phyloP scores from a whole-genome alignment of 2,113 vertebrate genomes.

The Capreolus pygargus region DNA sequence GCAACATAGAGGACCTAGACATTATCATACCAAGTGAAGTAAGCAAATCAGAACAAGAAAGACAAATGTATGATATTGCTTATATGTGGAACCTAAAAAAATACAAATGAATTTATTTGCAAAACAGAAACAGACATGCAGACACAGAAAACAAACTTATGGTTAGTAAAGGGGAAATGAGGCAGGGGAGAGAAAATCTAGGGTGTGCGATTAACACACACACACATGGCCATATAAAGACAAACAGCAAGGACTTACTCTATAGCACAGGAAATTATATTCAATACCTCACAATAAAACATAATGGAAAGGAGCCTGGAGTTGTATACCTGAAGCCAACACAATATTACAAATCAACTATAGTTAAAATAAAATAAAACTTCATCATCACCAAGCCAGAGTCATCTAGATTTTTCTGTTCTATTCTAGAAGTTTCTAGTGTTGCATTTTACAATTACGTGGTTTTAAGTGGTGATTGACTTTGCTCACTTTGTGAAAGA shows the following conservation, averaged over 20 bases:
- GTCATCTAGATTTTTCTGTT: not conserved
- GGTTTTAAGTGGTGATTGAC: not conserved
- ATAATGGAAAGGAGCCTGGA: fast-evolving
- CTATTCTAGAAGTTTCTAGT: not conserved
- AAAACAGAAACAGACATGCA: not conserved
- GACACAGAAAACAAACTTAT: not conserved
- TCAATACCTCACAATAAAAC: fast-evolving
- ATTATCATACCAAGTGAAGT: fast-evolving
- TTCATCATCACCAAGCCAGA: not conserved
- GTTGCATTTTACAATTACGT: not conserved
- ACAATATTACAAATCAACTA: fast-evolving
- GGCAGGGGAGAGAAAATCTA: not conserved
- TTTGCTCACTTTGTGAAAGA: not conserved
- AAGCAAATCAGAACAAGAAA: not conserved
- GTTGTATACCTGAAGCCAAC: not conserved
- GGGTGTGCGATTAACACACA: not conserved
- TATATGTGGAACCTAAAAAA: not conserved
- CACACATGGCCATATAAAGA: fast-evolving
- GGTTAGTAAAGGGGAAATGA: not conserved
- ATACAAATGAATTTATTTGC: not conserved
- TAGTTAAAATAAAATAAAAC: too few relatives aligned
- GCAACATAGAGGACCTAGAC: not conserved
- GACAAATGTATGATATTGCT: not conserved
- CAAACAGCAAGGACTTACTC: fast-evolving
- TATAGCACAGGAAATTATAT: fast-evolving